Evolutionary conservation across 2,888 invertebrate species (phyloP).

Genomic region (Melanostoma mellinum): DNA sequence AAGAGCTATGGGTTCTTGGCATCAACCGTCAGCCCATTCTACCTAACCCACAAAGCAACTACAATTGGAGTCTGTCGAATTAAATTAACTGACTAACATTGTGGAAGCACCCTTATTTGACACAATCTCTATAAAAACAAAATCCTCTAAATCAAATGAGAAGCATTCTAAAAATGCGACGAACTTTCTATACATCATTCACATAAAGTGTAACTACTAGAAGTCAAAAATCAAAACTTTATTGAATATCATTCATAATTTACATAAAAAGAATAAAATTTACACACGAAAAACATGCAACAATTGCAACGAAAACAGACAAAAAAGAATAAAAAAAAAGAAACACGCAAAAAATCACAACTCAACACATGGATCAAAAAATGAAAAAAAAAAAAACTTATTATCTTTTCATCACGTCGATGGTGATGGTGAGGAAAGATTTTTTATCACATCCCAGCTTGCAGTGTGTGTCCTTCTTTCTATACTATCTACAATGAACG

Average conservation of each 20-base stretch:
- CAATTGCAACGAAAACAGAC: conserved; percentile 9
- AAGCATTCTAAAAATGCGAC: too few species aligned
- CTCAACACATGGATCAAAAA: not conserved
- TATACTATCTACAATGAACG: conserved; percentile 19
- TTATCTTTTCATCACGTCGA: conserved; percentile 58
- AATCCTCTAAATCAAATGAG: too few species aligned
- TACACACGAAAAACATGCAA: conserved; percentile 2
- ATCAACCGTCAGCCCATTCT: too few species aligned
- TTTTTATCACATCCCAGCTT: conserved; percentile 49
- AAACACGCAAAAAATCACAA: not conserved
- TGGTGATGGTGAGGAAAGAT: conserved; percentile 45
- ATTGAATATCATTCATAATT: conserved; percentile 1
- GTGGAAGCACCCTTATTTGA: too few species aligned
- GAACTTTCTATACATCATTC: too few species aligned
- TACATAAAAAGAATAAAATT: not conserved
- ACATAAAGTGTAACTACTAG: too few species aligned
- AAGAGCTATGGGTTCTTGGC: too few species aligned
- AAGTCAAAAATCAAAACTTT: too few species aligned
- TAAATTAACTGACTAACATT: too few species aligned
- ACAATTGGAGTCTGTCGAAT: too few species aligned
- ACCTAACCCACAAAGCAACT: too few species aligned
- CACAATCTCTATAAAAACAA: too few species aligned
- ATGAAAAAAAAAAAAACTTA: conserved; percentile 22
- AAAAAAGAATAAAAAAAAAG: not conserved
- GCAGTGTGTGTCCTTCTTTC: conserved; percentile 2